Percentiles rank a stretch among this genome's conserved stretches.
Conservation (phyloP, 2,113 vertebrate species). For the Scomber scombrus region DNA sequence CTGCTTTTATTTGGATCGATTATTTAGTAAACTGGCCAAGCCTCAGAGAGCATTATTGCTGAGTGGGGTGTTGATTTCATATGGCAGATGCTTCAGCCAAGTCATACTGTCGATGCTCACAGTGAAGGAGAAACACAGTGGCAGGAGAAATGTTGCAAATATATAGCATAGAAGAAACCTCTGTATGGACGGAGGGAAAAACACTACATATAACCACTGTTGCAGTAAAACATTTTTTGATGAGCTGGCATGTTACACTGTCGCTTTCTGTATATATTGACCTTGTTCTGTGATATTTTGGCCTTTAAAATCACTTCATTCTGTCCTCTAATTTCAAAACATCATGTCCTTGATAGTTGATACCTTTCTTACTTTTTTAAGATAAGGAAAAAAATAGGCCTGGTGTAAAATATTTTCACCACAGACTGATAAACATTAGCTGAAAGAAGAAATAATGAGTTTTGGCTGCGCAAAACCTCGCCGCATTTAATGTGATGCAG, state of each 20-base stretch:
- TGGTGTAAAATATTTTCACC: slow-evolving; percentile 54
- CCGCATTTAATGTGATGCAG: slow-evolving; percentile 67
- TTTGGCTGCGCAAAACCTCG: slow-evolving; percentile 53
- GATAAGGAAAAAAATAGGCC: not conserved
- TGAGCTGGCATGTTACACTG: slow-evolving; percentile 2
- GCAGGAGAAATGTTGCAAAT: slow-evolving; percentile 10
- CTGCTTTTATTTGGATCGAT: slow-evolving; percentile 93
- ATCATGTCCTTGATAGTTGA: slow-evolving; percentile 20
- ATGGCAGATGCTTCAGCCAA: slow-evolving; percentile 67
- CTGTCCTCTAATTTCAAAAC: slow-evolving; percentile 23
- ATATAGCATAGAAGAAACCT: not conserved
- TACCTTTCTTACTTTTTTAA: slow-evolving; percentile 2
- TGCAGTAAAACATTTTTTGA: not conserved
- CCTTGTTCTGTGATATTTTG: slow-evolving; percentile 6
- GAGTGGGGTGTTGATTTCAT: slow-evolving; percentile 83
- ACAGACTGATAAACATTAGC: slow-evolving; percentile 63
- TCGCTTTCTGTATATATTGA: slow-evolving; percentile 4
- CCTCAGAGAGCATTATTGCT: slow-evolving; percentile 87
- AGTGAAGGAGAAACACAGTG: slow-evolving; percentile 21
- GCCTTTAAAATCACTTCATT: not conserved
- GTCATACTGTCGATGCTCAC: slow-evolving; percentile 42
- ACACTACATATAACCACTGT: slow-evolving; percentile 6
- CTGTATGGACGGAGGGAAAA: not conserved
- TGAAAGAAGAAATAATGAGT: slow-evolving; percentile 68
- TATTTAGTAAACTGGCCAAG: slow-evolving; percentile 86